A percentile compares a stretch with the other conserved stretches of the same genome.
phyloP scores from a whole-genome alignment of 2,797 vertebrate genomes.

The Cheirogaleus major region DNA sequence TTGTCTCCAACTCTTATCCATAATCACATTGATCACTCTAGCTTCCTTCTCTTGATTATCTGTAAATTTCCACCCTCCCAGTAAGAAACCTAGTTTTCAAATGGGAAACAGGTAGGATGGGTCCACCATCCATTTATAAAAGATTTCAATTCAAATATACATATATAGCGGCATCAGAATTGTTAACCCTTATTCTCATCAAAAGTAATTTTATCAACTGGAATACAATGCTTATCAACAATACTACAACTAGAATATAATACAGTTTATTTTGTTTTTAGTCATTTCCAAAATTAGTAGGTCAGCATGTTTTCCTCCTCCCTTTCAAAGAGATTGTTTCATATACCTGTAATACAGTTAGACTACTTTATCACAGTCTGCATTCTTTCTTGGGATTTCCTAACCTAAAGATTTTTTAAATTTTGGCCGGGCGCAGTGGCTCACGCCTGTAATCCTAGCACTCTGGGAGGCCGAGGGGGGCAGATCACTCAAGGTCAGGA shows the following conservation, averaged over 20 bases:
- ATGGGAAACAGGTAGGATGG: neutral
- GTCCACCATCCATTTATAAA: neutral
- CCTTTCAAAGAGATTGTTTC: neutral
- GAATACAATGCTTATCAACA: too few relatives aligned
- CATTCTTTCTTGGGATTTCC: neutral
- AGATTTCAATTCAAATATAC: too few relatives aligned
- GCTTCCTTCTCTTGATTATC: neutral
- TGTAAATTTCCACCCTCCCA: neutral
- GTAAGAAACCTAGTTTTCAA: neutral
- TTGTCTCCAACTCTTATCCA: neutral
- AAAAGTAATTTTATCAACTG: neutral
- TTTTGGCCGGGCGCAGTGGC: neutral
- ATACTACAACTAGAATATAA: neutral
- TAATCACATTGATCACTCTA: neutral
- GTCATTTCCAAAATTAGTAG: constrained; percentile 1
- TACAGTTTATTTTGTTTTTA: neutral
- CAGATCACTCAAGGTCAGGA: too few relatives aligned
- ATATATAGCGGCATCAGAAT: too few relatives aligned
- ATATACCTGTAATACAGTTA: neutral
- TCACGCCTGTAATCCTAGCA: too few relatives aligned
- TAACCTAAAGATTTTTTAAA: neutral
- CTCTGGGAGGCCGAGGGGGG: too few relatives aligned
- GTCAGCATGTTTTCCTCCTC: neutral
- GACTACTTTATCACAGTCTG: neutral
- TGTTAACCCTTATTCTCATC: neutral